A percentile compares a stretch with the other conserved stretches of the same genome.
phyloP scores from a whole-genome alignment of 2,888 invertebrate species.

The Pandemis cinnamomeana region DNA sequence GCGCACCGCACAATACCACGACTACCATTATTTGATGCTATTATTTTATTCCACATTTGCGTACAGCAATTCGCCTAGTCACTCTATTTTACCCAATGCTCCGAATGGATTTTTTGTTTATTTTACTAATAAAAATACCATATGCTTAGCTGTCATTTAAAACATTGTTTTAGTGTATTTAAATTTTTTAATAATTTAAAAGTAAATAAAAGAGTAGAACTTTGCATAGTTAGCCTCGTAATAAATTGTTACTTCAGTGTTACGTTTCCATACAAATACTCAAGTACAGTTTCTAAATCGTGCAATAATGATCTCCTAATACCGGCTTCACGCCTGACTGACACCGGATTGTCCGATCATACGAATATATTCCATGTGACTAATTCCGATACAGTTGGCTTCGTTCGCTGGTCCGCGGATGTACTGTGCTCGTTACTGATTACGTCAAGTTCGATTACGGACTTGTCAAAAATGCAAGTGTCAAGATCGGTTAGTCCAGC shows the following conservation, averaged over 20 bases:
- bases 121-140: too few species aligned
- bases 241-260: neutral
- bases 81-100: neutral
- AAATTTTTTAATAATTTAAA: too few species aligned
- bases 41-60: constrained; percentile 39
- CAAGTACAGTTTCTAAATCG: constrained; percentile 31
- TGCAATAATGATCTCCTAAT: constrained; percentile 35
- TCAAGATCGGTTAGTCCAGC: constrained; percentile 65
- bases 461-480: constrained; percentile 63
- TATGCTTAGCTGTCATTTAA: too few species aligned
- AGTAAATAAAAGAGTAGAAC: too few species aligned
- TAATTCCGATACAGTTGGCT: constrained; percentile 39
- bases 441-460: constrained; percentile 61
- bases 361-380: constrained; percentile 40
- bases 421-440: constrained; percentile 51
- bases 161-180: too few species aligned
- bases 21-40: constrained; percentile 41
- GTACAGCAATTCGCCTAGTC: constrained; percentile 22
- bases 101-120: neutral
- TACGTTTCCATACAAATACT: neutral
- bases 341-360: constrained; percentile 36
- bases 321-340: constrained; percentile 41
- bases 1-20: constrained; percentile 41
- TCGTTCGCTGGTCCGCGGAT: constrained; percentile 49
- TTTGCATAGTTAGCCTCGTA: too few species aligned